Evolutionary conservation across 2,113 vertebrate genomes (phyloP), one percentile per base, ranked within the genome.

Genomic region (Meles meles): DNA sequence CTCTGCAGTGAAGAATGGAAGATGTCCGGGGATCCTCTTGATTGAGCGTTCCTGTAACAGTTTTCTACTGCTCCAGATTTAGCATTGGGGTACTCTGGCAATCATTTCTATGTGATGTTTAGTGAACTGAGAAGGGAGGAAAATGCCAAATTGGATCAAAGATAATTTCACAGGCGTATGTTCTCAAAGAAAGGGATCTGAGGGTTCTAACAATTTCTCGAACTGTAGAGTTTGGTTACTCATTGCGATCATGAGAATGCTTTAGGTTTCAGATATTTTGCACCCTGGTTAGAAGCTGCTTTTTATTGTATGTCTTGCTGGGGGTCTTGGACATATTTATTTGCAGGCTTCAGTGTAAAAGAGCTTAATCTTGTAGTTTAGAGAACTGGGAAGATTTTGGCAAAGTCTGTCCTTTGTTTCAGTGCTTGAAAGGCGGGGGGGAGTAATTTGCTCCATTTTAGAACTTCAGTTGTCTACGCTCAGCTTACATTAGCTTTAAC

Each of bases 141-240:
- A 86, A 95, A 89, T 88, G 87, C 94, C 61, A 80, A 42, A 37
- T 5, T 72, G 86, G n/a, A 96, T 95, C 90, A 97, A 97, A 95
- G 90, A 59, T 90, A 63, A 83, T 90, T 97, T 93, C 80, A 90
- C 84, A 80, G 95, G 63, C 94, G 95, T 59, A 27, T 88, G 81
- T 96, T 90, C 81, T 74, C 88, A 87, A 59, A 93, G 86, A 85
- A 95, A 95, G 31, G 84, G 61, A 67, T 69, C 49, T 57, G 49
- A 92, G 39, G 89, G 17, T 61, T 79, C 85, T 93, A 63, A 80
- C 59, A 13, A 12, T 93, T 94, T 88, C 81, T 93, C 39, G 21
- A 61, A 57, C 59, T 72, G 34, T 92, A 94, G 95, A 86, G 90
- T 97, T 94, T 34, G 65, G 88, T 98, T 96, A 86, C 87, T 94